Base-by-base conservation (phyloP, 1,140 invertebrate species). In the Cotesia chilonis region DNA sequence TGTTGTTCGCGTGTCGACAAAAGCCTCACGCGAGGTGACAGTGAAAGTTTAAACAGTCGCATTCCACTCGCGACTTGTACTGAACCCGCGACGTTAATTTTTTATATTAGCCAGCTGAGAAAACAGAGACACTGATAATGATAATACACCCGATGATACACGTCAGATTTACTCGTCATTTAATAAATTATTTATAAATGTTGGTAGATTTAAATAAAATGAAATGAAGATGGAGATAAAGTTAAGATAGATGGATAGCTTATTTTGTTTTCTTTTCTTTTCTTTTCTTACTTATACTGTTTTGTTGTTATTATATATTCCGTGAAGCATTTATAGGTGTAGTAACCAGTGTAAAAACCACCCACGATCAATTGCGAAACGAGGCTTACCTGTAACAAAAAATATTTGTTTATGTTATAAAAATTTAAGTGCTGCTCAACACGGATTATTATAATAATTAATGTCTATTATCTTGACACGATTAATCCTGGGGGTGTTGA, bases 1-100 rank as follows among this genome's bases (percentile, higher is more conserved):
- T 63, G 66, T 63, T 55, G 74, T 61, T 80, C 78, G 80, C 77
- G 76, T 80, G 78, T 78, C 77, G 76, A 75, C 71, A 47, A 60
- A 64, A 74, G 74, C 68, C 76, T 77, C 76, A 77, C 78, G 78
- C 80, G 75, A 81, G 76, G 76, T 81, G 80, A 82, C 80, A 81
- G 80, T 81, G 79, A 82, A 82, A 82, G 80, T 82, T 68, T 68
- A 41, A 74, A 76, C 75, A 81, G 79, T 82, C 74, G 73, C 79
- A 81, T 82, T 80, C 79, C 79, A 68, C 77, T 74, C 78, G 41
- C 10, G 28, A 47, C 41, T 79, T 78, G 78, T 67, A 63, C 20
- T 14, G 38, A 51, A 51, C 51, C n/a, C 38, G 57, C 64, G 59
- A 38, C 28, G 60, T 47, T 47, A 47, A 47, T 47, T 47, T 10